These are phyloP conservation scores for Tragelaphus oryx DNA, from an alignment of 2,797 vertebrate species.

Conservation along the genomic window DNA sequence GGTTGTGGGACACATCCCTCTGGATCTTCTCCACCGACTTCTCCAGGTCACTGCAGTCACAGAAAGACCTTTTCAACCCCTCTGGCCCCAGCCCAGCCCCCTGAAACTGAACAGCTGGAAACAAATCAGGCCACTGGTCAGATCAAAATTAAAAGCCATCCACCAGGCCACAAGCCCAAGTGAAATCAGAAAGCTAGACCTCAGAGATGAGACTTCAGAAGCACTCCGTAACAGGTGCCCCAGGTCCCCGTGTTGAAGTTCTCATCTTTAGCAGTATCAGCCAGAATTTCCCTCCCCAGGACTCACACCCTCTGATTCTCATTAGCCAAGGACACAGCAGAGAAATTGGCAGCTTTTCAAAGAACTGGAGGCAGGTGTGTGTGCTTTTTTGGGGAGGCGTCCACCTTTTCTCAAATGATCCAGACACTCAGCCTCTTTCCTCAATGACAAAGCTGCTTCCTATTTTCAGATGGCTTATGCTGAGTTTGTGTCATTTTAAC, in stretches of 20 bases:
- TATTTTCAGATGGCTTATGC: not conserved
- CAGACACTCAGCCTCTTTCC: not conserved
- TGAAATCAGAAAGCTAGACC: not conserved
- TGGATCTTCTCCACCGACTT: conserved; percentile 97
- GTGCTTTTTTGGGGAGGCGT: not conserved
- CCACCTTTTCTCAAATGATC: not conserved
- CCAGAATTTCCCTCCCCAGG: not conserved
- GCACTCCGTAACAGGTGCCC: not conserved
- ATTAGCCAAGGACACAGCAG: not conserved
- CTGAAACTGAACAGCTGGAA: conserved; percentile 22
- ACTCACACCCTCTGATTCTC: not conserved
- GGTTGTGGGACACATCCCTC: conserved; percentile 91
- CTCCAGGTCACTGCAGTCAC: conserved; percentile 91
- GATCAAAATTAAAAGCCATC: conserved; percentile 22
- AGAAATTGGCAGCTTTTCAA: not conserved
- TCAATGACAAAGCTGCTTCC: not conserved
- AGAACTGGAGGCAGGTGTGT: not conserved
- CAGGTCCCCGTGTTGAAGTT: not conserved
- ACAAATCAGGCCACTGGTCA: conserved; percentile 27
- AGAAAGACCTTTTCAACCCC: conserved; percentile 60
- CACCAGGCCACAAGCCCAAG: not conserved
- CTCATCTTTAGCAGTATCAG: not conserved
- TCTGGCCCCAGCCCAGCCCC: conserved; percentile 40
- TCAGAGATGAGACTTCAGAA: not conserved
- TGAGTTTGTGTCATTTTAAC: not conserved